Conservation (phyloP, 2,888 invertebrate genomes). For the Stegophylla sp. region DNA sequence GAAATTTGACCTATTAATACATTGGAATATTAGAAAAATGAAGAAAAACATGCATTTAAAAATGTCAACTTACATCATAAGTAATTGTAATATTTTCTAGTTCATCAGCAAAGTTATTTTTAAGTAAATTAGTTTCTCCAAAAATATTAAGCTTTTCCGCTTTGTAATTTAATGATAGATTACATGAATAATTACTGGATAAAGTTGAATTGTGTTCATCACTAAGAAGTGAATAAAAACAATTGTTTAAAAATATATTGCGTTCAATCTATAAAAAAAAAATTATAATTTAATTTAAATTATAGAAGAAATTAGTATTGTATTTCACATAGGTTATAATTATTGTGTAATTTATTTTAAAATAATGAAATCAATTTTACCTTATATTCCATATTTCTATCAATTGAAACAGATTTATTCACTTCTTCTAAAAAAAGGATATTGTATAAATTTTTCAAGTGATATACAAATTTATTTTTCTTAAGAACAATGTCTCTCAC, state of each 20-base stretch:
- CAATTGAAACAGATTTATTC: conserved; percentile 33
- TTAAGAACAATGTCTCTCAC: conserved; percentile 49
- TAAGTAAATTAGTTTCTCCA: conserved; percentile 24
- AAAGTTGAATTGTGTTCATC: conserved; percentile 48
- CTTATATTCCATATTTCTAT: conserved; percentile 44
- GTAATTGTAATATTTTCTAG: conserved; percentile 45
- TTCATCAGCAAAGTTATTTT: conserved; percentile 47
- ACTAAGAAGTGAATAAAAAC: conserved; percentile 49
- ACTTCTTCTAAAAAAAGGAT: conserved; percentile 45
- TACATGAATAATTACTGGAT: conserved; percentile 39
- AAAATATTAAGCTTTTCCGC: conserved; percentile 16
- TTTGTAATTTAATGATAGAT: conserved; percentile 47
- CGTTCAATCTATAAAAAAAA: conserved; percentile 32
- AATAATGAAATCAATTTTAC: conserved; percentile 14
- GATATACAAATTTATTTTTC: conserved; percentile 49
- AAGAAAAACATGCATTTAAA: background rate
- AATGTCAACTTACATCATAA: conserved; percentile 29
- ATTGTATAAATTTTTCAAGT: conserved; percentile 48
- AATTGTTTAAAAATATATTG: conserved; percentile 50
- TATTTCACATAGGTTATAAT: too few relatives aligned
- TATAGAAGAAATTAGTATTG: background rate
- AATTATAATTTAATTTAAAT: background rate
- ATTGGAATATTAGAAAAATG: background rate
- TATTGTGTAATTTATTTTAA: too few relatives aligned
- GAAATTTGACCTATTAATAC: conserved; percentile 42